Evolutionary conservation across 2,113 vertebrate genomes (phyloP), one percentile per base, ranked within the genome.

Genomic region (Aegithalos caudatus): DNA sequence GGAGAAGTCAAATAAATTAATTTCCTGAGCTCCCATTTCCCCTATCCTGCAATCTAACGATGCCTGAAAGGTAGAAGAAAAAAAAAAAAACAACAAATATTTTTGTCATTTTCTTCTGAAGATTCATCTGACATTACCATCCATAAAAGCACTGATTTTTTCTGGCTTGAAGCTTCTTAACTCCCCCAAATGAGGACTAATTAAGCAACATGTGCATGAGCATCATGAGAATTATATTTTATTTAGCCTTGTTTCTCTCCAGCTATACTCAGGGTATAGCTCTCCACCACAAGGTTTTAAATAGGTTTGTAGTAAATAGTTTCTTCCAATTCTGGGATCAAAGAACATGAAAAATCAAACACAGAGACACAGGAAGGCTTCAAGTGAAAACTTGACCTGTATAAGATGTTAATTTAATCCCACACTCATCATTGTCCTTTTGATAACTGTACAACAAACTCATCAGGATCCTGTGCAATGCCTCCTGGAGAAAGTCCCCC

Each of bases 161-260:
- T 96, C 48, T 74, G 40, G 44, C 89, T 86, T 35, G 9, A 56
- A 83, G 72, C 40, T 92, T 88, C 76, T 92, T 37, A 84, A 72
- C 24, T 88, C n/a, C 15, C 72, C 64, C 37, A 86, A 28, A 86
- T 60, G 73, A 93, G 69, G 76, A 83, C 57, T 95, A 93, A 94
- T 88, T 95, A 93, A 58, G 53, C 70, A 93, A 69, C 53, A n/a
- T 44, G 73, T 78, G 90, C 47, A 90, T 88, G 24, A 67, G 70
- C 64, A 62, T 67, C 53, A 72, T 64, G 87, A 88, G 57, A 90
- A 93, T 88, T 72, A 60, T 44, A 69, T 83, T 95, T 96, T 86
- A 90, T 73, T 91, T 77, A 81, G 44, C 14, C 35, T 84, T 90
- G 57, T 84, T 95, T 91, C 66, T 86, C 45, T 94, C 33, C 58